Evolutionary conservation across 1,140 invertebrate species (phyloP), one percentile per base, ranked within the genome.

Genomic region (Archivesica marissinica): DNA sequence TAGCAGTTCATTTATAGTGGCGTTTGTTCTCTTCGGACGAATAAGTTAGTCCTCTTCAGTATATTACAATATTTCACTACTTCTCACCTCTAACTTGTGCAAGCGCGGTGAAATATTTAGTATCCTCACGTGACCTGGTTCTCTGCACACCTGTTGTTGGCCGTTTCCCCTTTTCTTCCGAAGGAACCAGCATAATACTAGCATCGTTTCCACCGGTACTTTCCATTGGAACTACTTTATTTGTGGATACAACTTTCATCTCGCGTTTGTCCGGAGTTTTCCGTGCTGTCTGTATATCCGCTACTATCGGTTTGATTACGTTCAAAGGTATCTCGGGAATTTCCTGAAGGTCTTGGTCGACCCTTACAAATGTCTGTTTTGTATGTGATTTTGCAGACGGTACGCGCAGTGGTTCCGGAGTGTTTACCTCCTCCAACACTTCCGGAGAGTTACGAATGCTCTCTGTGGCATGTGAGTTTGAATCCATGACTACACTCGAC

Each of bases 151-250:
- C 70, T 20, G 80, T 61, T 20, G 33, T 23, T 20, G 80, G 80
- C 7, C 80, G 47, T 11, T 25, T 61, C 2, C 38, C n/a, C 41
- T 75, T 83, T 13, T 75, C 54, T 33, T 52, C 30, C 9, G 50
- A 52, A 11, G 80, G 68, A 11, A 83, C 70, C 54, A 83, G 25
- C 68, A 83, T 75, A n/a, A 75, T 64, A 39, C 80, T 83, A 2
- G 61, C 68, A 35, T 83, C 80, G 23, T 74, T 33, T 33, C 68
- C 80, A 17, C 80, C 80, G 4, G 35, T 25, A n/a, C 20, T 13
- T 39, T 74, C 59, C 50, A 83, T 25, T 11, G 80, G 80, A 75
- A 83, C 80, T 3, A 83, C 80, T 61, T 75, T 74, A 50, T 83
- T 83, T 6, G 47, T 59, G 17, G 80, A 83, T 1, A 83, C 70